A percentile compares a stretch with the other conserved stretches of the same genome.
Conservation (phyloP, 2,888 invertebrate species). For the Malthinus seriepunctatus region DNA sequence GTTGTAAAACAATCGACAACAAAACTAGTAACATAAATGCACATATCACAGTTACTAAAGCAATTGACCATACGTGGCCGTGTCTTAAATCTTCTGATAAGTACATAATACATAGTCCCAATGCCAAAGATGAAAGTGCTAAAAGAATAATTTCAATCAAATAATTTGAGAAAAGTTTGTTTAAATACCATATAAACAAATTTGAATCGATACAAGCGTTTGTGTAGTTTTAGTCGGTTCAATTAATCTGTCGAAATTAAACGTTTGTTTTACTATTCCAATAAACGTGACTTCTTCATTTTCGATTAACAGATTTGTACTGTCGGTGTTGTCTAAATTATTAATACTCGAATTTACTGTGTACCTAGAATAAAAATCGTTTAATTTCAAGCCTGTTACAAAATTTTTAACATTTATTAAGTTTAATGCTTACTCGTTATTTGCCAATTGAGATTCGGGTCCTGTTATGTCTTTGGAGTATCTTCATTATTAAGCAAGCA, state of each 20-base stretch:
- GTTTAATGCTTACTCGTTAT: neutral
- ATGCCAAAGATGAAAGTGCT: conserved; percentile 47
- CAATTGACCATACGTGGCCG: conserved; percentile 47
- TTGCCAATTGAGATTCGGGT: no score
- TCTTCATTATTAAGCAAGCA: no score
- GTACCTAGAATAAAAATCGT: conserved; percentile 28
- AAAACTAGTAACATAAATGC: conserved; percentile 53
- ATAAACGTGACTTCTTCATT: conserved; percentile 17
- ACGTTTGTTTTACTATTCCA: conserved; percentile 50
- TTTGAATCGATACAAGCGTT: conserved; percentile 54
- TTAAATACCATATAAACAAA: conserved; percentile 58
- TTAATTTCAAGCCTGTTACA: no score
- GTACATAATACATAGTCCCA: conserved; percentile 47
- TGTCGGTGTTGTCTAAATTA: conserved; percentile 26
- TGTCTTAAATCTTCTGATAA: conserved; percentile 46
- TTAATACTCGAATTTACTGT: conserved; percentile 30
- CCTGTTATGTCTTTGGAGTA: no score
- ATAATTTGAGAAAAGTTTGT: neutral
- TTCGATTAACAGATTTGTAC: conserved; percentile 10
- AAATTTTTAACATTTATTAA: neutral
- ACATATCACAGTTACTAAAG: conserved; percentile 44
- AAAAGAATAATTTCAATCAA: conserved; percentile 24
- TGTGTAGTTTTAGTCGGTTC: conserved; percentile 57
- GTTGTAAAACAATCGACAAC: conserved; percentile 62
- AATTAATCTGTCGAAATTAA: conserved; percentile 51